Evolutionary conservation across 2,888 invertebrate genomes (phyloP), one percentile per base, ranked within the genome.

Genomic region (Temnothorax ravouxi): DNA sequence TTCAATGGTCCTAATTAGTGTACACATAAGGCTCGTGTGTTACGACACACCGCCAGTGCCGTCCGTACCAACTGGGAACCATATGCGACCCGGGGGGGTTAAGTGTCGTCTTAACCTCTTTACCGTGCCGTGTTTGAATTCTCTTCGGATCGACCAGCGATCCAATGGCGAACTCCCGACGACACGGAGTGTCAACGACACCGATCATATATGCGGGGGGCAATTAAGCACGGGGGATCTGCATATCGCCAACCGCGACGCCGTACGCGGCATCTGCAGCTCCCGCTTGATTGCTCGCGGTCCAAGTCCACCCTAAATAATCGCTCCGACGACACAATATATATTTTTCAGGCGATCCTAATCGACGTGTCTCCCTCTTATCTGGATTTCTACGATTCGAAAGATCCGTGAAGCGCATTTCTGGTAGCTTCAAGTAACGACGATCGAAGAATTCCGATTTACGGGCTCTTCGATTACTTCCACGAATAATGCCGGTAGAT

Each of bases 51-150:
- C 64, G 79, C 81, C 85, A 89, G 86, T 87, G 84, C 88, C 85
- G 89, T 84, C 47, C 84, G 88, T 86, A 50, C 85, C 91, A 88
- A 91, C 88, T 91, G 91, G 87, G 84, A 83, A 89, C 87, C 91
- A 90, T 86, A 88, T 89, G 89, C 87, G 86, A 87, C 15, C 15
- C 34, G 44, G 44, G 47, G 59, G 89, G 89, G 89, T 90, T 90
- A 90, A 90, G 87, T 91, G 84, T 90, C 89, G 86, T 90, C 86
- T 91, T 91, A 89, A 88, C 90, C 90, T 91, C 87, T 86, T 91
- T 90, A 89, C 86, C 56, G 64, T 84, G 74, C 88, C 66, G 66
- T 90, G 71, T 90, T 90, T 89, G 80, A 81, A 83, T 87, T 90
- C 88, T 66, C 54, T 11, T 85, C 82, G 71, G 71, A 88, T 88